Evolutionary conservation across 1,140 invertebrate genomes (phyloP).

Genomic region (Brachionus sp.): DNA sequence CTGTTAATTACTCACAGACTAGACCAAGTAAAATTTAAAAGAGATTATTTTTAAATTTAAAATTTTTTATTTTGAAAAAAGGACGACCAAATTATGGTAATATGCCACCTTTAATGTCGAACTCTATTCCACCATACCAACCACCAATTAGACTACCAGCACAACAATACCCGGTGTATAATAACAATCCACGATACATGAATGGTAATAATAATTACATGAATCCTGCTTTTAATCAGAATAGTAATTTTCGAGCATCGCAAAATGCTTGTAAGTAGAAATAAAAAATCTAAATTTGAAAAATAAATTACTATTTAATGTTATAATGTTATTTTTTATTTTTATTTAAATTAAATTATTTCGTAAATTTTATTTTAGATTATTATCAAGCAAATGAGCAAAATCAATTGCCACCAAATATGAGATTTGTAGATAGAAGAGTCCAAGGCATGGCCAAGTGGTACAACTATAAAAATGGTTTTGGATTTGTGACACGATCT

Average conservation of each 20-base stretch:
- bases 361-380: background rate
- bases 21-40: background rate
- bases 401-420: background rate
- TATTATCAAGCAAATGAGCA: background rate
- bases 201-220: conserved; percentile 10
- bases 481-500: conserved; percentile 92
- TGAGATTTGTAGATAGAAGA: conserved; percentile 23
- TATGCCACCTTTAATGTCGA: conserved; percentile 12
- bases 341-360: background rate
- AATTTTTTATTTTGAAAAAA: background rate
- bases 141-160: background rate
- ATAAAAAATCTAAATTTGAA: background rate
- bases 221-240: background rate
- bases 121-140: background rate
- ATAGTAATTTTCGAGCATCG: background rate
- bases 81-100: background rate
- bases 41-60: background rate
- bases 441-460: conserved; percentile 79
- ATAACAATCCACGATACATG: background rate
- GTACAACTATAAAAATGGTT: conserved; percentile 99
- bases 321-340: background rate
- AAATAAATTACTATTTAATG: background rate
- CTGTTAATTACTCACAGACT: background rate
- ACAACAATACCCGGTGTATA: conserved; percentile 2
- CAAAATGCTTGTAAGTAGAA: conserved; percentile 1